Evolutionary conservation across 2,888 invertebrate species (phyloP), one percentile per base, ranked within the genome.

Genomic region (Chymomyza amoena): DNA sequence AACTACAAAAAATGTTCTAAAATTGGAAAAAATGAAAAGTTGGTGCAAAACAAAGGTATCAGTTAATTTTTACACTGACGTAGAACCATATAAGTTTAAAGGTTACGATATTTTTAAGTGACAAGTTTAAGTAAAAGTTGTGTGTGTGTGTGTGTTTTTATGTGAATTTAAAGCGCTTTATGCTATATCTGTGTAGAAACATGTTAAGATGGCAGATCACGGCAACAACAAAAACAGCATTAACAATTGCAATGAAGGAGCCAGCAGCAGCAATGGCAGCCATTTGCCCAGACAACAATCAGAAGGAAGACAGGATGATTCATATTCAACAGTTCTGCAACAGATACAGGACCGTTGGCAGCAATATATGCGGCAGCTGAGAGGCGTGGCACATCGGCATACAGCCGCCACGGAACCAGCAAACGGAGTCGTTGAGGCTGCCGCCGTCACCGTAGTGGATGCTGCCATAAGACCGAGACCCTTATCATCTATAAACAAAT

Each of bases 401-500:
- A 83, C 81, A 20, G 83, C 87, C n/a, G 68, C 84, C 6, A 84
- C 81, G n/a, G 69, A 72, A 36, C 87, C 84, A 6, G 66, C 66
- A 15, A 16, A 1, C 3, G 18, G 2, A 54, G 6, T 3, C 10
- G 9, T 25, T 18, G 10, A 57, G 20, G 57, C 18, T 7, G 6
- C 20, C 7, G 9, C 57, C 6, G 3, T 6, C 10, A 13, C 20
- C 50, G 62, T 50, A 20, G 62, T 50, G 28, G 61, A 62, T 50
- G 18, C 50, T 62, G 50, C 62, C 15, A 20, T n/a, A 28, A 10
- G n/a, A 28, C 20, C 54, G 15, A 16, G 6, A 18, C 18, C 18
- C 57, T 68, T 66, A 45, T 65, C 63, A 61, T 6, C 15, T 7
- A 16, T 20, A 13, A 25, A 51, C 20, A 13, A 25, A 32, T 28